Base-by-base conservation (phyloP, 2,888 invertebrate genomes). In the Melipona bicolor region DNA sequence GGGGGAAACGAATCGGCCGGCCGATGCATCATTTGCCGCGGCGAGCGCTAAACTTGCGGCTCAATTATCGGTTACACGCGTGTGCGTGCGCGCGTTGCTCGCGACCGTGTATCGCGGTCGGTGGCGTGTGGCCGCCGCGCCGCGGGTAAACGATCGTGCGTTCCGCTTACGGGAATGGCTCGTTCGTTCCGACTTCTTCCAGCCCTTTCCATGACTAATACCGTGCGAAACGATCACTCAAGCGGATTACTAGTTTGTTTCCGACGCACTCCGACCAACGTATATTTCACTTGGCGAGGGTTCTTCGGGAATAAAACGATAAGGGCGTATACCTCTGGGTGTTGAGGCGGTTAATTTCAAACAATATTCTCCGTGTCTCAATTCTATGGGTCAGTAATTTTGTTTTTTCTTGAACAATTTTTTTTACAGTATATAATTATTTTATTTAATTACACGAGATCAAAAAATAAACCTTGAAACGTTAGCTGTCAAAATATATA, bases 1-100 rank as follows among this genome's bases (percentile, higher is more conserved):
- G 88, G 86, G 90, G 89, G 82, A 92, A 92, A 92, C 90, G 90
- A 91, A 92, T 90, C 90, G 89, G 90, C 90, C 85, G 83, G 87
- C 81, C 89, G 89, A 89, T 89, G 90, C 90, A 90, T 89, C 90
- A 89, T 89, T 89, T 90, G 89, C 90, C 89, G 89, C 83, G 83
- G 77, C 86, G 75, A 54, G 84, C 85, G 85, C 75, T 87, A 81
- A 89, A 84, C 86, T 86, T 90, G 91, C 84, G 89, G 90, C 91
- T 92, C 91, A 92, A 92, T 92, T 92, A 92, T 90, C 90, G 85
- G 73, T 17, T 65, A 73, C 79, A 65, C 75, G 71, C 79, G 70
- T 72, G 71, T 64, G 80, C 74, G 74, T 79, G 71, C 52, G 21
- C 17, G 52, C 52, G 11, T 43, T 79, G 71, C 56, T 54, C 67